Conservation (phyloP, 2,888 invertebrate species). For the Agapostemon virescens region DNA sequence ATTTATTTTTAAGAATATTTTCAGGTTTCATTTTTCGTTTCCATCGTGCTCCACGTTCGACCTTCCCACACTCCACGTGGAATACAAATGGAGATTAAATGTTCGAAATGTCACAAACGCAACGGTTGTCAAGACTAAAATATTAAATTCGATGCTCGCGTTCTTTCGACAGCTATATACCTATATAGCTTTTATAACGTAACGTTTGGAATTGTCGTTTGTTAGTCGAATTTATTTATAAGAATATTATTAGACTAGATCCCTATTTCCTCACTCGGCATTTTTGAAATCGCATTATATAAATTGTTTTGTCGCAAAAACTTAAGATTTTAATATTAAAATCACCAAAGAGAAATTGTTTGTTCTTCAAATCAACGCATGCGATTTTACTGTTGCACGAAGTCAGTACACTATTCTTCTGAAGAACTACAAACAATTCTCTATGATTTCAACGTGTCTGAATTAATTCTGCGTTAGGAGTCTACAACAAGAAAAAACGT, state of each 20-base stretch:
- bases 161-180: too few species aligned
- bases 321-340: too few species aligned
- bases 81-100: slow-evolving; percentile 25
- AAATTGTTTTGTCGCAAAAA: too few species aligned
- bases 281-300: too few species aligned
- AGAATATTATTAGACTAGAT: neutral
- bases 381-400: too few species aligned
- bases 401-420: too few species aligned
- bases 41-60: neutral
- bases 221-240: neutral
- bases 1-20: neutral
- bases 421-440: neutral
- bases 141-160: neutral
- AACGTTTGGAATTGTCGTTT: neutral
- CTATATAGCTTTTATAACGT: too few species aligned
- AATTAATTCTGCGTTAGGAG: neutral
- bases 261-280: too few species aligned
- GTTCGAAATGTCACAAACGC: neutral
- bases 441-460: neutral
- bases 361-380: too few species aligned
- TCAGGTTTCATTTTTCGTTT: too few species aligned
- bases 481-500: neutral
- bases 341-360: too few species aligned
- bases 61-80: slow-evolving; percentile 7
- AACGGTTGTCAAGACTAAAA: neutral